Percentiles rank a stretch among this genome's conserved stretches.
Conservation (phyloP, 2,888 invertebrate species). For the Epirrhoe tristata region DNA sequence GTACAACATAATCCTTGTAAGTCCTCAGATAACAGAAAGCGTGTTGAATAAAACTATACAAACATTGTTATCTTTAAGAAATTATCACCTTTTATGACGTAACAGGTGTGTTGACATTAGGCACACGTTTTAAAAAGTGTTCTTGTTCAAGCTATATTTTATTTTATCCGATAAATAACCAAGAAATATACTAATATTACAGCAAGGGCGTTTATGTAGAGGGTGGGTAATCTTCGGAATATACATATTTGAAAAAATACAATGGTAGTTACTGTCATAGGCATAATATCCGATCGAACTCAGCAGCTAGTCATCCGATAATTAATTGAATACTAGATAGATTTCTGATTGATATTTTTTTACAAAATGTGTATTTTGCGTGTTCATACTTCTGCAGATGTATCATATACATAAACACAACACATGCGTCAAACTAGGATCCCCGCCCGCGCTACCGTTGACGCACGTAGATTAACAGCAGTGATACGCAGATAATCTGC, state of each 20-base stretch:
- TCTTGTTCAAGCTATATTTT: neutral
- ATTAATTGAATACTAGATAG: too few relatives aligned
- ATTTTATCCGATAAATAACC: neutral
- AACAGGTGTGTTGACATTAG: conserved; percentile 15
- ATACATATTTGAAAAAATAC: too few relatives aligned
- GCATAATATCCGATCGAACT: too few relatives aligned
- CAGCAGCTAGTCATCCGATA: too few relatives aligned
- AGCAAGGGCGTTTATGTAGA: too few relatives aligned
- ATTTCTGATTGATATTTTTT: too few relatives aligned
- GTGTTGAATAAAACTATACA: conserved; percentile 26
- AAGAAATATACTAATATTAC: too few relatives aligned
- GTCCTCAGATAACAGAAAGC: conserved; percentile 30
- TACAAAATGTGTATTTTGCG: neutral
- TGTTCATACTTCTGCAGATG: neutral
- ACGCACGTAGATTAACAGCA: neutral
- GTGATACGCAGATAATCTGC: neutral
- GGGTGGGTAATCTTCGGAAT: too few relatives aligned
- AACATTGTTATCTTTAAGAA: conserved; percentile 30
- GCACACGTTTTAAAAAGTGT: conserved; percentile 15
- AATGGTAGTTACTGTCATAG: too few relatives aligned
- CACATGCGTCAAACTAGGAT: neutral
- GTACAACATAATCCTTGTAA: conserved; percentile 25
- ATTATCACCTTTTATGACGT: conserved; percentile 33
- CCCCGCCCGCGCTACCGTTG: neutral
- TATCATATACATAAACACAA: neutral